phyloP scores from a whole-genome alignment of 2,888 invertebrate genomes.

The Mythimna vitellina region DNA sequence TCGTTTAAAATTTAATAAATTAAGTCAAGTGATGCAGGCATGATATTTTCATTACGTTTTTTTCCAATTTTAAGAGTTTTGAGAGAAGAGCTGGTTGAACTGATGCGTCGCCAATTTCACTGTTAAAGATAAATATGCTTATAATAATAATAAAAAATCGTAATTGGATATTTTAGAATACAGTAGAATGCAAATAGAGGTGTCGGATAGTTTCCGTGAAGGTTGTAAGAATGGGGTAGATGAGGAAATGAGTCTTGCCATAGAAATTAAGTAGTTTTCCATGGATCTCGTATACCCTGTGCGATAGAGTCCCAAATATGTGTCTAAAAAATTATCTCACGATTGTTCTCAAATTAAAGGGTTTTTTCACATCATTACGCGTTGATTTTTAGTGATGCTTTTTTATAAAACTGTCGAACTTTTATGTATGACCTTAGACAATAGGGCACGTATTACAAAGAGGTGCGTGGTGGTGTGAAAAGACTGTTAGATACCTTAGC shows the following conservation, averaged over 20 bases:
- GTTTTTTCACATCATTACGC: slow-evolving; percentile 17
- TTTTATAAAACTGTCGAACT: slow-evolving; percentile 25
- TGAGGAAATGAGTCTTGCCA: slow-evolving; percentile 63
- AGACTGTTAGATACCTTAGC: slow-evolving; percentile 47
- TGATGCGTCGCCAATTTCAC: slow-evolving; percentile 1
- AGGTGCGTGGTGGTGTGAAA: slow-evolving; percentile 16
- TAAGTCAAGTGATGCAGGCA: background rate
- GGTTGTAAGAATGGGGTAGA: slow-evolving; percentile 19
- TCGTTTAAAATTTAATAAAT: slow-evolving; percentile 43
- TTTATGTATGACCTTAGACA: slow-evolving; percentile 17
- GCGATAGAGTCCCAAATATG: slow-evolving; percentile 47
- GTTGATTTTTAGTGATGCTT: slow-evolving; percentile 13
- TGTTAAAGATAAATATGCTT: slow-evolving; percentile 13
- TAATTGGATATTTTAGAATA: slow-evolving; percentile 3
- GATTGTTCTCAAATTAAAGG: slow-evolving; percentile 30
- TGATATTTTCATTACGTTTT: background rate
- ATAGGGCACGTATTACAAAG: slow-evolving; percentile 1
- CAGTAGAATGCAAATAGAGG: slow-evolving; percentile 41
- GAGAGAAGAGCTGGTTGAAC: background rate
- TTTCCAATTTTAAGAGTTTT: slow-evolving; percentile 1
- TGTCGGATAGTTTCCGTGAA: slow-evolving; percentile 4
- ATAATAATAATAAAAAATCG: background rate
- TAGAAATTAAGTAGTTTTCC: slow-evolving; percentile 63
- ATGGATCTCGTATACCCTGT: slow-evolving; percentile 65
- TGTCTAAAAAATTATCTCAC: slow-evolving; percentile 59